These are phyloP conservation scores for Lepidocyrtinus sp. DNA, from an alignment of 2,888 invertebrate genomes.

Conservation along the genomic window DNA sequence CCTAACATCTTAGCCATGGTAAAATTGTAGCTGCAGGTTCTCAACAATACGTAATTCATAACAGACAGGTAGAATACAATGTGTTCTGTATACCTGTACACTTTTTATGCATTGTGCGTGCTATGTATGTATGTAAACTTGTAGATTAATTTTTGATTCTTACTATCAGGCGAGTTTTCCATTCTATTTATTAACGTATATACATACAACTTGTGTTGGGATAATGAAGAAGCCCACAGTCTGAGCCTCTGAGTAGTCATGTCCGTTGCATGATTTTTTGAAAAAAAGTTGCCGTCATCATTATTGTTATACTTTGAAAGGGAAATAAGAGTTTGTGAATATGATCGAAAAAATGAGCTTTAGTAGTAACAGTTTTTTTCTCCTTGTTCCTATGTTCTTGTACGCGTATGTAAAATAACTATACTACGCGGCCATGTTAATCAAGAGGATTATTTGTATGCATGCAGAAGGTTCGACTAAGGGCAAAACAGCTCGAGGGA, in stretches of 20 bases:
- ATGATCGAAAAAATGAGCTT: not conserved
- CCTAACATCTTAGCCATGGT: not conserved
- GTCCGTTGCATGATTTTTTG: conserved; percentile 53
- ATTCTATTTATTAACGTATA: not conserved
- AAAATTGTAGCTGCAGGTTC: conserved; percentile 10
- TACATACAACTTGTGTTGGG: not conserved
- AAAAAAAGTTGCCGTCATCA: conserved; percentile 23
- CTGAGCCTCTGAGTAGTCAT: not conserved
- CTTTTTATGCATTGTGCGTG: too few species aligned
- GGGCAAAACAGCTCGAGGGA: not conserved
- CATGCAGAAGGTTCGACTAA: not conserved
- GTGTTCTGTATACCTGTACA: conserved; percentile 1
- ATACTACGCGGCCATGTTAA: not conserved
- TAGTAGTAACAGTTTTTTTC: conserved; percentile 45
- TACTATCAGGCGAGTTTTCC: not conserved
- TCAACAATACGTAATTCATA: conserved; percentile 31
- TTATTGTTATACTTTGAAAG: conserved; percentile 47
- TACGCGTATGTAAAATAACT: conserved; percentile 45
- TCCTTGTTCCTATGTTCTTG: conserved; percentile 40
- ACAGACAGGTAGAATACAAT: conserved; percentile 46
- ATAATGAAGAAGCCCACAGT: not conserved
- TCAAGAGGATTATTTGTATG: not conserved
- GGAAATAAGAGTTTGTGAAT: conserved; percentile 32
- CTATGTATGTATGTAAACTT: not conserved
- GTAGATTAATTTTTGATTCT: not conserved